A percentile compares a stretch with the other conserved stretches of the same genome.
Conservation (phyloP, 2,888 invertebrate species). For the Caradrina kadenii region DNA sequence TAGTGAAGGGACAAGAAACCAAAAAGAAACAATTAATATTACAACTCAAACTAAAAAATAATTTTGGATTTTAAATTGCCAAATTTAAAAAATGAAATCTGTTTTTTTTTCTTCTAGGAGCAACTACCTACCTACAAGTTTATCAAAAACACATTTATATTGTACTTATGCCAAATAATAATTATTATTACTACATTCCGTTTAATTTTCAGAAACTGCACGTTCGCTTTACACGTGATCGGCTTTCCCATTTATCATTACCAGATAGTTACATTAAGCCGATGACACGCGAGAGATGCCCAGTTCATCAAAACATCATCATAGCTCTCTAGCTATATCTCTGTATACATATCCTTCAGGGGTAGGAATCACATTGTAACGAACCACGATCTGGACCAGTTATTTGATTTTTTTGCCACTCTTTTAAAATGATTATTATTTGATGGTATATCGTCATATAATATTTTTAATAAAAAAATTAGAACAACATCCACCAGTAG, state of each 20-base stretch:
- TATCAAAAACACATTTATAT: too few relatives aligned
- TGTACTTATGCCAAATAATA: too few relatives aligned
- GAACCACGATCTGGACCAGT: not conserved
- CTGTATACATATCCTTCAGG: too few relatives aligned
- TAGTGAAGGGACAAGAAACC: too few relatives aligned
- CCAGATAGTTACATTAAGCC: constrained; percentile 54
- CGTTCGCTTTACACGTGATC: constrained; percentile 34
- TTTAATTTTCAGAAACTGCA: constrained; percentile 37
- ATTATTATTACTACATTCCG: constrained; percentile 8
- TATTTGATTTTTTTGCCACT: not conserved
- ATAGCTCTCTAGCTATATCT: constrained; percentile 8
- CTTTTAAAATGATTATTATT: too few relatives aligned
- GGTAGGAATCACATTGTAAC: constrained; percentile 8
- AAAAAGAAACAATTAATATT: too few relatives aligned
- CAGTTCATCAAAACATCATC: constrained; percentile 30
- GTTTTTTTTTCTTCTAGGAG: too few relatives aligned
- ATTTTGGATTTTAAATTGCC: too few relatives aligned
- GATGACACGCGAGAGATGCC: constrained; percentile 50
- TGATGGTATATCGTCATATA: not conserved
- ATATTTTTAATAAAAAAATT: not conserved
- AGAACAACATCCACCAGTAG: not conserved
- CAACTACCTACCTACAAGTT: too few relatives aligned
- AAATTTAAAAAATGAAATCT: too few relatives aligned
- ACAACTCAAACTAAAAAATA: too few relatives aligned
- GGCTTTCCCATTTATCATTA: constrained; percentile 47